Conservation (phyloP, 30 jellyfish, hydroid and myxozoan species). For the Nemopilema nomurai region DNA sequence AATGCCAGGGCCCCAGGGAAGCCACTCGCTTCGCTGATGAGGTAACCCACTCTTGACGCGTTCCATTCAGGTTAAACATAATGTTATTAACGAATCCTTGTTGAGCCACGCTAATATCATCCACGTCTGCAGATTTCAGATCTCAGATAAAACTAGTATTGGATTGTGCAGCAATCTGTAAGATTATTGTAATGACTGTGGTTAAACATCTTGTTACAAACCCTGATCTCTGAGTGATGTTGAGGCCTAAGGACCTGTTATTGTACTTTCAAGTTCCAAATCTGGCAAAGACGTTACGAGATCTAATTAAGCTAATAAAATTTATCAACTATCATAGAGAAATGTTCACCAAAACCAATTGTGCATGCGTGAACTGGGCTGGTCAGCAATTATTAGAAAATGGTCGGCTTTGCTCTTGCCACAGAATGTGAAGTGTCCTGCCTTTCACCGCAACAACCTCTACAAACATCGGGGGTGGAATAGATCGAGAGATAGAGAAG, state of each 20-base stretch:
- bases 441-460: background rate
- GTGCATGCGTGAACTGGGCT: slow-evolving; percentile 17
- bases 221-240: background rate
- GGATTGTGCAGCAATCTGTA: slow-evolving; percentile 41
- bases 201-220: slow-evolving; percentile 32
- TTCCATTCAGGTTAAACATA: slow-evolving; percentile 18
- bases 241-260: slow-evolving; percentile 30
- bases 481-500: too few species aligned
- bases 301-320: slow-evolving; percentile 56
- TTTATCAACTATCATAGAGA: slow-evolving; percentile 27
- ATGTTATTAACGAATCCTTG: slow-evolving; percentile 42
- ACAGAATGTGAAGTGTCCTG: background rate
- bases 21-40: background rate
- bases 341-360: slow-evolving; percentile 21
- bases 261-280: slow-evolving; percentile 26
- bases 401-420: background rate
- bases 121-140: slow-evolving; percentile 41
- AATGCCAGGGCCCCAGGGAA: background rate
- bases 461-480: too few species aligned
- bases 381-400: background rate
- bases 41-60: slow-evolving; percentile 10
- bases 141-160: slow-evolving; percentile 18
- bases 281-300: slow-evolving; percentile 28
- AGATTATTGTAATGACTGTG: slow-evolving; percentile 45
- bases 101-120: slow-evolving; percentile 52